phyloP scores from a whole-genome alignment of 2,888 invertebrate species.

The Aproaerema taeniolella region DNA sequence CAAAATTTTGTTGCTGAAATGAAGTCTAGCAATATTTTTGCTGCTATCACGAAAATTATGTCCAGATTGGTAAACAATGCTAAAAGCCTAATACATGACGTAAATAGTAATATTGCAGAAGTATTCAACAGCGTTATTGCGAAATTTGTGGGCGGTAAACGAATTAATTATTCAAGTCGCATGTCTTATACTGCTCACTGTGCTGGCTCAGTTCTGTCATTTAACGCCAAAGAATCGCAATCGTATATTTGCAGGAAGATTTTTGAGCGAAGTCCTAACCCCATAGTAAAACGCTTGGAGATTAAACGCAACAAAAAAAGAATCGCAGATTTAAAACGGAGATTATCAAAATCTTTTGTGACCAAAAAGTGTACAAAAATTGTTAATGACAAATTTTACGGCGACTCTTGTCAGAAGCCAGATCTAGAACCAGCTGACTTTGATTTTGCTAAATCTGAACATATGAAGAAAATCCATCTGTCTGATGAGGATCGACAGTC shows the following conservation, averaged over 20 bases:
- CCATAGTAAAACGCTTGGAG: background rate
- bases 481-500: background rate
- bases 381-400: background rate
- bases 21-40: too few relatives aligned
- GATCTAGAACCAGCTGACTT: background rate
- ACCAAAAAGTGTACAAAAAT: too few relatives aligned
- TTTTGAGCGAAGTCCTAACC: background rate
- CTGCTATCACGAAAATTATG: too few relatives aligned
- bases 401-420: background rate
- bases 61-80: background rate
- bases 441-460: background rate
- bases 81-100: background rate
- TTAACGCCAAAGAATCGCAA: slow-evolving; percentile 20
- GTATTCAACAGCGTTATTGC: background rate
- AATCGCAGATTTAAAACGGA: background rate
- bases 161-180: slow-evolving; percentile 30
- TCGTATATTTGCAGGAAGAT: background rate
- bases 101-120: background rate
- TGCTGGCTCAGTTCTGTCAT: slow-evolving; percentile 31
- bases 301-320: background rate
- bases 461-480: background rate
- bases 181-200: slow-evolving; percentile 33
- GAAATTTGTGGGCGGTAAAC: slow-evolving; percentile 34
- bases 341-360: too few relatives aligned
- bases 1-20: too few relatives aligned